A percentile compares a stretch with the other conserved stretches of the same genome.
These are phyloP conservation scores for Sebastes matsubarae DNA, from an alignment of 2,797 vertebrate genomes.

Conservation along the genomic window DNA sequence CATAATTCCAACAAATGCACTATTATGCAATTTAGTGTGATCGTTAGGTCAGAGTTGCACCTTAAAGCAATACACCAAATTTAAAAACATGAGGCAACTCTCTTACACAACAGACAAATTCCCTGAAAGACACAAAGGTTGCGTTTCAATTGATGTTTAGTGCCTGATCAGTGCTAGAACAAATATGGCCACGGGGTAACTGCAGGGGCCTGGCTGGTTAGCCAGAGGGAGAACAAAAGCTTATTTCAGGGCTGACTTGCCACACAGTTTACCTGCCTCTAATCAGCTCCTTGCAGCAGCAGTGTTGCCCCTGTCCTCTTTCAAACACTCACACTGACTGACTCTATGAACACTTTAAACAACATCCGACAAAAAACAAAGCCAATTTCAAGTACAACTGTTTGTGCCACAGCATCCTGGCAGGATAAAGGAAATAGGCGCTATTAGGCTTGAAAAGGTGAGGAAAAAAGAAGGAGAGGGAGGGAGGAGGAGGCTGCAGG, in stretches of 20 bases:
- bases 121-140: not conserved
- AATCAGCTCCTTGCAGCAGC: conserved; percentile 51
- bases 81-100: not conserved
- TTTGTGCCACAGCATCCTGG: not conserved
- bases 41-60: not conserved
- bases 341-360: conserved; percentile 39
- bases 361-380: conserved; percentile 2
- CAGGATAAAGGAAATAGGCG: conserved; percentile 19
- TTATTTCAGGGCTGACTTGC: conserved; percentile 60
- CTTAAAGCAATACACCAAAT: not conserved
- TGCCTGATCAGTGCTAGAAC: conserved; percentile 26
- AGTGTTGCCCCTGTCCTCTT: conserved; percentile 29
- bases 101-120: not conserved
- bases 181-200: conserved; percentile 40
- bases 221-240: conserved; percentile 36
- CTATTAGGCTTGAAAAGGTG: conserved; percentile 24
- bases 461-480: not conserved
- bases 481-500: conserved; percentile 1
- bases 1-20: not conserved
- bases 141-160: not conserved
- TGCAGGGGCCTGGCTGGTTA: conserved; percentile 25
- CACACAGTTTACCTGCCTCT: conserved; percentile 50
- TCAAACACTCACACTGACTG: conserved; percentile 19
- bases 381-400: conserved; percentile 29
- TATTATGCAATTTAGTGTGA: not conserved